Percentiles rank a stretch among this genome's conserved stretches.
These are phyloP conservation scores for Chironomus riparius DNA, from an alignment of 2,888 invertebrate genomes.

Conservation along the genomic window DNA sequence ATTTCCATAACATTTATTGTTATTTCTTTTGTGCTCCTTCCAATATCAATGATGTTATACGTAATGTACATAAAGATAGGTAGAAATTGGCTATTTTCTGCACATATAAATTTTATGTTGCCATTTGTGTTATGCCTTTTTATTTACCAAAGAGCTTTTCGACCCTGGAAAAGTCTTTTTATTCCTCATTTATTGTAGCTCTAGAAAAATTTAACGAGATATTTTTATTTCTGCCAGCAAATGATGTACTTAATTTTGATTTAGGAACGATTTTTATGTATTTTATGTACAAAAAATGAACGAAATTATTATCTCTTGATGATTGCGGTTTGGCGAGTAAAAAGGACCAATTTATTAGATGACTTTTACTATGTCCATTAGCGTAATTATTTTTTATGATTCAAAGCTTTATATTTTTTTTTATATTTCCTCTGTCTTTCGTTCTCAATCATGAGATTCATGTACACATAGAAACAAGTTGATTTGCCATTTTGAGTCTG, in stretches of 20 bases:
- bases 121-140: slow-evolving; percentile 26
- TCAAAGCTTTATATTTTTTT: background rate
- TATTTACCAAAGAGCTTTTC: slow-evolving; percentile 1
- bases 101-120: slow-evolving; percentile 25
- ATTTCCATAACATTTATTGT: slow-evolving; percentile 20
- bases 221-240: slow-evolving; percentile 3
- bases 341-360: slow-evolving; percentile 1
- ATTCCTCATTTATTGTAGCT: background rate
- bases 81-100: slow-evolving; percentile 25
- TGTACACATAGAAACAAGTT: background rate
- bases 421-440: too few relatives aligned
- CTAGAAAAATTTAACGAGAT: background rate
- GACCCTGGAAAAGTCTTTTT: background rate
- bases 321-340: slow-evolving; percentile 21
- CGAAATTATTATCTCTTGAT: slow-evolving; percentile 23
- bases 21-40: background rate
- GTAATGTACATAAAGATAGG: slow-evolving; percentile 11
- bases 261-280: slow-evolving; percentile 23
- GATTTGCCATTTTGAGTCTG: background rate
- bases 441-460: background rate
- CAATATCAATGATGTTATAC: slow-evolving; percentile 17
- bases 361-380: slow-evolving; percentile 4
- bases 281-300: slow-evolving; percentile 2
- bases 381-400: slow-evolving; percentile 25
- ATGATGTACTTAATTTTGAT: slow-evolving; percentile 27